These are phyloP conservation scores for Telmatochromis sp. DNA, from an alignment of 2,113 vertebrate species.

Conservation along the genomic window DNA sequence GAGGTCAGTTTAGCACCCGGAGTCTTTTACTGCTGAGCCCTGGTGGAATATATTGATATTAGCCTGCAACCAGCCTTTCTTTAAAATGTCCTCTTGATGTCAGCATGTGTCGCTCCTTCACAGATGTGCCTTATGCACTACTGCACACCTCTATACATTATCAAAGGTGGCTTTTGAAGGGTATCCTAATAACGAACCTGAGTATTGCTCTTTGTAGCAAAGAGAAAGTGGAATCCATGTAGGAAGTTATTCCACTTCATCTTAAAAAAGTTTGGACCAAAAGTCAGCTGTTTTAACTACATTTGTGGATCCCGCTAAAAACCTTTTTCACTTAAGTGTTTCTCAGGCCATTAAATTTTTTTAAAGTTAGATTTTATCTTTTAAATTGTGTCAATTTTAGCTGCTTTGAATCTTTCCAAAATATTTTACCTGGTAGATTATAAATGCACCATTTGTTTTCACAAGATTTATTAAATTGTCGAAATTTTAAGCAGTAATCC, in stretches of 20 bases:
- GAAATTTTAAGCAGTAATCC: background rate
- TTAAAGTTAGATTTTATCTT: background rate
- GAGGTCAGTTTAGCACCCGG: background rate
- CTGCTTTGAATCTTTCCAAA: background rate
- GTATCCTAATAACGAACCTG: fast-evolving
- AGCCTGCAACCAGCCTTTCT: background rate
- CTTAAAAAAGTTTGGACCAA: background rate
- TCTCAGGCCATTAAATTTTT: fast-evolving
- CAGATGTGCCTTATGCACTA: background rate
- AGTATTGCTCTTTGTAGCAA: background rate
- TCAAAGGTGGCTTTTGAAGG: background rate
- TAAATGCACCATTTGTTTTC: background rate
- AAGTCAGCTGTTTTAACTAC: background rate
- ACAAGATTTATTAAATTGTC: background rate
- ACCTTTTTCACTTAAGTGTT: background rate
- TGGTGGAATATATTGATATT: background rate
- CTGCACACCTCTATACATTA: background rate
- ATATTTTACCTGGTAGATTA: background rate
- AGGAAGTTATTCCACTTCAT: background rate
- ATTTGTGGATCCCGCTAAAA: background rate
- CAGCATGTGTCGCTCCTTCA: fast-evolving
- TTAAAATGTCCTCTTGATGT: background rate
- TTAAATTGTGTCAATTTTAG: background rate
- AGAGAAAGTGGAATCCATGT: background rate
- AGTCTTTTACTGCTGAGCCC: fast-evolving